Evolutionary conservation across 2,888 invertebrate species (phyloP).

Genomic region (Philonicus albiceps): DNA sequence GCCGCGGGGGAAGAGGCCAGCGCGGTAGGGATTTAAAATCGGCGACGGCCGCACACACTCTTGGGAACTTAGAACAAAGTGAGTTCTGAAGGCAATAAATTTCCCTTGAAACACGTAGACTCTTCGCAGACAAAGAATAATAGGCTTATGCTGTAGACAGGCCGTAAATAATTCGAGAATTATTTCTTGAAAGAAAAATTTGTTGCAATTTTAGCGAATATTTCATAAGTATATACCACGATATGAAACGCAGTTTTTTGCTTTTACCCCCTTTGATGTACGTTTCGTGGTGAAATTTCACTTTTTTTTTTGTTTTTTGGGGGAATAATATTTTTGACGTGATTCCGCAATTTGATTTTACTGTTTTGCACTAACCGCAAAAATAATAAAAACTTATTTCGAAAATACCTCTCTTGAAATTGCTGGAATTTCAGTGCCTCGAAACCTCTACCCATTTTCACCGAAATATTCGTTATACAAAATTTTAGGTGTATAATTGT

Average conservation of each 20-base stretch:
- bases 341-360: background rate
- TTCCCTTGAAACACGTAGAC: constrained; percentile 47
- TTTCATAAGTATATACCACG: background rate
- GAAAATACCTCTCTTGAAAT: background rate
- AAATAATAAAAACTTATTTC: background rate
- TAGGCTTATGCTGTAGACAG: constrained; percentile 50
- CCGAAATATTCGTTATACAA: background rate
- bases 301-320: background rate
- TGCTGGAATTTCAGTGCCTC: background rate
- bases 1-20: background rate
- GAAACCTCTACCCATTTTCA: background rate
- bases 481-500: background rate
- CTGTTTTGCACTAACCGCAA: background rate
- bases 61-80: constrained; percentile 36
- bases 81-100: constrained; percentile 49
- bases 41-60: background rate
- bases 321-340: background rate
- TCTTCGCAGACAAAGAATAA: constrained; percentile 44
- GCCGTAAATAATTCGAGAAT: constrained; percentile 49
- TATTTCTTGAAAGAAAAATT: constrained; percentile 46
- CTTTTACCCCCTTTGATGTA: background rate
- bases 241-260: background rate
- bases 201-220: constrained; percentile 36
- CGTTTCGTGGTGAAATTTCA: background rate
- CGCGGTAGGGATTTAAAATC: constrained; percentile 2